These are phyloP conservation scores for Noctua janthe DNA, from an alignment of 2,888 invertebrate species.

Conservation along the genomic window DNA sequence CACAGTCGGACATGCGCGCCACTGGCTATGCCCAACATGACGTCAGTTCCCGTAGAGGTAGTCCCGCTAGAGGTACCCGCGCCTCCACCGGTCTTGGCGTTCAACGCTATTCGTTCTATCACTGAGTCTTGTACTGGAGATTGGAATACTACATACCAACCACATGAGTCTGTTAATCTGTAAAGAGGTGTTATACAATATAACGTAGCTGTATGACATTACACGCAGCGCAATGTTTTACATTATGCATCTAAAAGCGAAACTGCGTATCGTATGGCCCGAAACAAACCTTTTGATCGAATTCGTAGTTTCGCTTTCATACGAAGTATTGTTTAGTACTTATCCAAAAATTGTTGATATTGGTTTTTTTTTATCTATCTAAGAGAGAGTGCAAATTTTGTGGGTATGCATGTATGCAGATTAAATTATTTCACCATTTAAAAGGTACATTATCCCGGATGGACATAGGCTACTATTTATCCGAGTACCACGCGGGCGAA, in stretches of 20 bases:
- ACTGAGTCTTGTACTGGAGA: constrained; percentile 97
- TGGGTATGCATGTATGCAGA: too few relatives aligned
- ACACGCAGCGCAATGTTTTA: not conserved
- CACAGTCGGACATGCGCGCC: constrained; percentile 86
- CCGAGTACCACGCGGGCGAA: too few relatives aligned
- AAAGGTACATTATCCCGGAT: too few relatives aligned
- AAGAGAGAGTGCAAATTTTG: too few relatives aligned
- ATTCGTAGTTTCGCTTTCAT: too few relatives aligned
- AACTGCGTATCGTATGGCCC: too few relatives aligned
- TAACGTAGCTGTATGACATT: not conserved
- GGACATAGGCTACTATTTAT: too few relatives aligned
- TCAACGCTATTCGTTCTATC: constrained; percentile 98
- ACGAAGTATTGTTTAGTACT: too few relatives aligned
- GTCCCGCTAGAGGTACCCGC: constrained; percentile 81
- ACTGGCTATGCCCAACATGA: constrained; percentile 88
- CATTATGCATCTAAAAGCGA: not conserved
- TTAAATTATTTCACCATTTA: too few relatives aligned
- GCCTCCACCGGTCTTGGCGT: constrained; percentile 90
- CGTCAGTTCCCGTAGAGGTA: constrained; percentile 83
- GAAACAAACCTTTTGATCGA: not conserved
- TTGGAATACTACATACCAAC: constrained; percentile 98
- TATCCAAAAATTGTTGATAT: too few relatives aligned
- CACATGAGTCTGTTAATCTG: constrained; percentile 98
- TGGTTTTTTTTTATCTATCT: too few relatives aligned
- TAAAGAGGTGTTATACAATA: constrained; percentile 9